Base-by-base conservation (phyloP, 2,797 vertebrate species). In the Lophius americanus region DNA sequence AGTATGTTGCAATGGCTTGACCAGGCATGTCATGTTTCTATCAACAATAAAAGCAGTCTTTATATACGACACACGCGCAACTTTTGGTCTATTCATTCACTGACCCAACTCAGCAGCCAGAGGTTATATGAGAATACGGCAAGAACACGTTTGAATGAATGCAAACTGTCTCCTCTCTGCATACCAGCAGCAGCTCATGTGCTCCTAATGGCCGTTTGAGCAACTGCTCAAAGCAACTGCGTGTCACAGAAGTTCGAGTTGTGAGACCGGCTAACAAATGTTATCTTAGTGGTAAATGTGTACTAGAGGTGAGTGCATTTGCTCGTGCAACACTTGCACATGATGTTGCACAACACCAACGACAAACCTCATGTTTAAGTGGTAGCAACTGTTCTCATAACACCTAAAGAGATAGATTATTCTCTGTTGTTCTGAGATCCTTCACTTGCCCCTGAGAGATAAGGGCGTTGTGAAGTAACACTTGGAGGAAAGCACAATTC, bases 211-310 rank as follows among this genome's bases (percentile, higher is more conserved):
- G 78, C 70, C 23, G 78, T 80, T 73, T 70, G 78, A 83, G 77
- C 77, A 71, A 78, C 78, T 79, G 71, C 77, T 75, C 10, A 54
- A 76, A 76, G 73, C 75, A 71, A 81, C 83, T 84, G 70, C 73
- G 72, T 66, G 74, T 82, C 76, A 72, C 78, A 55, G 69, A 46
- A 51, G 59, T 48, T 38, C 49, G 53, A 44, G 46, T 46, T 64
- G 62, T 64, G 47, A 76, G 41, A 43, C 51, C 51, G 36, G 65
- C 48, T 58, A 23, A 60, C 78, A 68, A 64, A 70, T 53, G 60
- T 69, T 64, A 37, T 36, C 41, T 33, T 39, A 38, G 46, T n/a
- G 39, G 33, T 67, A 33, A 44, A 11, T 11, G 37, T 9, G 12
- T 4, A 14, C 56, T 10, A 3, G 44, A 63, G 47, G 42, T 37